Conservation (phyloP, 1,140 invertebrate species). For the Papilio glaucus region DNA sequence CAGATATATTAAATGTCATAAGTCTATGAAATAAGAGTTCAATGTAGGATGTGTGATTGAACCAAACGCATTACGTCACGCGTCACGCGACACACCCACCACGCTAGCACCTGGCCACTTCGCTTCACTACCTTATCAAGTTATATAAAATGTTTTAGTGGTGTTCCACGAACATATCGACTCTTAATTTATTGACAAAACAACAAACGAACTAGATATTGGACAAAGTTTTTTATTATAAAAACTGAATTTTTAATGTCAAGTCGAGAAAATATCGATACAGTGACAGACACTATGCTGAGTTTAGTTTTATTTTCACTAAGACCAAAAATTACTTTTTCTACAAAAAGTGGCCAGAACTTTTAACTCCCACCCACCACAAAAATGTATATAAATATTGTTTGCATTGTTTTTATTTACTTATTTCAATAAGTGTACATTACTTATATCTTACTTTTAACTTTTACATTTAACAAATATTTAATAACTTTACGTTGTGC, state of each 20-base stretch:
- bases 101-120: constrained; percentile 77
- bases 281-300: background rate
- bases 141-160: background rate
- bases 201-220: background rate
- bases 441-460: constrained; percentile 34
- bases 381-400: constrained; percentile 78
- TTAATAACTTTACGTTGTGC: constrained; percentile 15
- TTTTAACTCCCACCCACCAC: constrained; percentile 78
- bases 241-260: background rate
- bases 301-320: constrained; percentile 53
- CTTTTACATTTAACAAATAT: constrained; percentile 33
- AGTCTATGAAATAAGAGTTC: constrained; percentile 1
- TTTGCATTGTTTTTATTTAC: constrained; percentile 70
- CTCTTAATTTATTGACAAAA: constrained; percentile 5
- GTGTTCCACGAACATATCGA: background rate
- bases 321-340: constrained; percentile 72
- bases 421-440: constrained; percentile 65
- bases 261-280: background rate
- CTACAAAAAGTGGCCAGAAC: constrained; percentile 73
- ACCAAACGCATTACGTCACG: constrained; percentile 26
- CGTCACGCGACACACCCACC: constrained; percentile 57
- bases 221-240: background rate
- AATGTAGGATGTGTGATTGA: constrained; percentile 11
- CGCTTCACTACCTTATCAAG: constrained; percentile 45
- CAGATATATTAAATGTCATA: constrained; percentile 1